Conservation (phyloP, 2,113 vertebrate genomes). For the Aramus guarauna region DNA sequence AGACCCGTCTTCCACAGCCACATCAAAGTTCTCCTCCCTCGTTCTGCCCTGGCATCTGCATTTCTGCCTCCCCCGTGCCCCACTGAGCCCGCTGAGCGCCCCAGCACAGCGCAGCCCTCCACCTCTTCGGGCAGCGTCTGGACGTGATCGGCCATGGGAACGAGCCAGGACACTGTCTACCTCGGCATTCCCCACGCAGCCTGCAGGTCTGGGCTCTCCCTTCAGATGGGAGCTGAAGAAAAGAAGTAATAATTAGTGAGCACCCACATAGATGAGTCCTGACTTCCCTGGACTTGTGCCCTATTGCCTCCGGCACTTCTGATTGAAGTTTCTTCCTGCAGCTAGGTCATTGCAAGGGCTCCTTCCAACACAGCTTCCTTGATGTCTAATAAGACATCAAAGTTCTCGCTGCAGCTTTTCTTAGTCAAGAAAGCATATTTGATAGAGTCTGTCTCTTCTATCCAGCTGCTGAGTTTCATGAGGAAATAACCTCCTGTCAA, state of each 20-base stretch:
- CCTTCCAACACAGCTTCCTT: background rate
- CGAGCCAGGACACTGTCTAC: background rate
- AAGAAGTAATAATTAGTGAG: background rate
- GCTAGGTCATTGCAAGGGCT: background rate
- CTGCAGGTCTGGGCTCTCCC: background rate
- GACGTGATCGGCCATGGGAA: fast-evolving
- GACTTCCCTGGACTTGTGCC: background rate
- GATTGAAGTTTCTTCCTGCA: background rate
- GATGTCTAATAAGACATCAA: slow-evolving; percentile 5
- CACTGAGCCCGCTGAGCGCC: background rate
- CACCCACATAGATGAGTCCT: background rate
- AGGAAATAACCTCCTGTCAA: slow-evolving; percentile 18
- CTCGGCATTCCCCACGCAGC: fast-evolving
- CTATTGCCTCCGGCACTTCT: background rate
- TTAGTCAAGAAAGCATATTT: background rate
- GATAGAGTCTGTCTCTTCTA: background rate
- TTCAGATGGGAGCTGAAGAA: background rate
- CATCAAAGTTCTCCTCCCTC: background rate
- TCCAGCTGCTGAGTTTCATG: background rate
- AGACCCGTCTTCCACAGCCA: background rate
- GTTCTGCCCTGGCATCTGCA: background rate
- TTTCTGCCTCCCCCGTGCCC: background rate
- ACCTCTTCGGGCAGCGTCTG: fast-evolving
- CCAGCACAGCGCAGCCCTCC: background rate
- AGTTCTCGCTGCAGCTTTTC: background rate